Conservation (phyloP, 2,113 vertebrate genomes). For the Caranx ignobilis region DNA sequence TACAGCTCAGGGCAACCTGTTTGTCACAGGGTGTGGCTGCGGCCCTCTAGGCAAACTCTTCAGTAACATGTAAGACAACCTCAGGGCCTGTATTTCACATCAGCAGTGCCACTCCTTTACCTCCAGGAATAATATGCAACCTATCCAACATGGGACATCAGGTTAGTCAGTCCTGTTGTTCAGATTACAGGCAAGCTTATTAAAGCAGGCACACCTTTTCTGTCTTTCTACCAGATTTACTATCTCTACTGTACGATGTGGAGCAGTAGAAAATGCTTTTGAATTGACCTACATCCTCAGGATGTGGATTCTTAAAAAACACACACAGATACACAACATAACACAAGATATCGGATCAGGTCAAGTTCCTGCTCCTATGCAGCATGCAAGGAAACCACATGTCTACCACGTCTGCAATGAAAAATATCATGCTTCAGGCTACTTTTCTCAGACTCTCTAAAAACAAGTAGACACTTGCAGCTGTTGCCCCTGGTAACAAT, state of each 20-base stretch:
- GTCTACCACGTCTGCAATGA: neutral
- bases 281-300: neutral
- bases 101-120: neutral
- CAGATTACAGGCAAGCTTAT: too few relatives aligned
- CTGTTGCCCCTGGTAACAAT: constrained; percentile 30
- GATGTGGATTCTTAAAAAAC: neutral
- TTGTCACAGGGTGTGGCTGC: constrained; percentile 43
- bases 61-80: neutral
- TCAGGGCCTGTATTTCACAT: constrained; percentile 19
- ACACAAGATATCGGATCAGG: neutral
- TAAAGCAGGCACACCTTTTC: neutral
- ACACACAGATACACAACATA: too few relatives aligned
- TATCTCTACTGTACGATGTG: neutral
- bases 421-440: constrained; percentile 8
- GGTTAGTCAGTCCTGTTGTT: neutral
- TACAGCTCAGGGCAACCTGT: constrained; percentile 39
- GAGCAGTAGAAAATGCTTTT: neutral
- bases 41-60: constrained; percentile 14
- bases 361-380: neutral
- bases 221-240: neutral
- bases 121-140: neutral
- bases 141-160: neutral
- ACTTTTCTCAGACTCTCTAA: neutral
- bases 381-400: neutral
- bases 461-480: constrained; percentile 27